These are phyloP conservation scores for Eulemur rubriventer DNA, from an alignment of 2,797 vertebrate genomes.

Conservation along the genomic window DNA sequence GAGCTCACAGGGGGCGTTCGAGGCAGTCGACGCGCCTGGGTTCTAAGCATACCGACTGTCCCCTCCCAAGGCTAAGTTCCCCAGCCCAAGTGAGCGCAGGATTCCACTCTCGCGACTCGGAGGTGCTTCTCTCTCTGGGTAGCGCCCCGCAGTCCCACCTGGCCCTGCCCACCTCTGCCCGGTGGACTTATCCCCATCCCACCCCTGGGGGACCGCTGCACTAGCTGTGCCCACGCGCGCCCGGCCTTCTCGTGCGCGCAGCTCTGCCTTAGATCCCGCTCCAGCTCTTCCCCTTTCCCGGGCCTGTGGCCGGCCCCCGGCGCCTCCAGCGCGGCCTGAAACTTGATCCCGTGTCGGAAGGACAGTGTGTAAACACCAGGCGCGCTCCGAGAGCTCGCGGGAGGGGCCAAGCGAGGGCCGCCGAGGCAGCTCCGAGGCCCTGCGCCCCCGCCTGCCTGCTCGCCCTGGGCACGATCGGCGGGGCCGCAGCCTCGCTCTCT, in stretches of 20 bases:
- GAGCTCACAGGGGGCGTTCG: constrained; percentile 26
- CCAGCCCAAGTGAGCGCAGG: neutral
- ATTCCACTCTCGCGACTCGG: neutral
- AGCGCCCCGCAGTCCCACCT: neutral
- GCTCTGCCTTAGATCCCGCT: constrained; percentile 61
- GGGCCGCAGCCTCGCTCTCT: constrained; percentile 70
- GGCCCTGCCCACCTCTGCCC: neutral
- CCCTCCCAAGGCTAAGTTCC: neutral
- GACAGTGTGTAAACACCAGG: constrained; percentile 79
- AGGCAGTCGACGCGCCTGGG: neutral
- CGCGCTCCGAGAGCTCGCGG: constrained; percentile 71
- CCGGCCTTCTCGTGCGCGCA: constrained; percentile 1
- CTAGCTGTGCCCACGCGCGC: constrained; percentile 14
- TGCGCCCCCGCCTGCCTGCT: constrained; percentile 14
- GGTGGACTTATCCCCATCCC: neutral
- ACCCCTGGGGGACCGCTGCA: neutral
- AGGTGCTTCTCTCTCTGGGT: neutral
- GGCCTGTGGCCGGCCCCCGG: constrained; percentile 71
- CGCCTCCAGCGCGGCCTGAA: constrained; percentile 75
- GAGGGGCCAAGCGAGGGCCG: constrained; percentile 62
- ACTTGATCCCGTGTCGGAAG: constrained; percentile 80
- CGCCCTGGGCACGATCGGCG: constrained; percentile 55
- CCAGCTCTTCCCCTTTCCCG: constrained; percentile 62
- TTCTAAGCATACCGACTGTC: neutral
- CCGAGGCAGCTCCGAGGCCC: constrained; percentile 53